phyloP scores from a whole-genome alignment of 1,140 invertebrate species.

The Bombyx mandarina region DNA sequence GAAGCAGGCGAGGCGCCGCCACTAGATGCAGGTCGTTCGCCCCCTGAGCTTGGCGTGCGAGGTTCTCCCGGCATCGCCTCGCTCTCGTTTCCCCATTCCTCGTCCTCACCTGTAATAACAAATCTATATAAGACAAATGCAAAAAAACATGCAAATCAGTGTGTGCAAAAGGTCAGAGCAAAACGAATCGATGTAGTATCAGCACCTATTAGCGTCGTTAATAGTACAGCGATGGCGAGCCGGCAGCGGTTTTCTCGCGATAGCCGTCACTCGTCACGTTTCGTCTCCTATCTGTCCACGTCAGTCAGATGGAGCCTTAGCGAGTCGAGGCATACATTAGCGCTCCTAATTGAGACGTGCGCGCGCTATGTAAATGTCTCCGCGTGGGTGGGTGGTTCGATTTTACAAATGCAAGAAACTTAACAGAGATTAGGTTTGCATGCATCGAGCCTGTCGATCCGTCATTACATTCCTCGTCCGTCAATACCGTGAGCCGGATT shows the following conservation, averaged over 20 bases:
- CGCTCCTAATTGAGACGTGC: slow-evolving; percentile 70
- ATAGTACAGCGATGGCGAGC: slow-evolving; percentile 49
- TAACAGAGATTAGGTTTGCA: slow-evolving; percentile 25
- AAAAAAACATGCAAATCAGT: slow-evolving; percentile 23
- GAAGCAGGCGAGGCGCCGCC: slow-evolving; percentile 71
- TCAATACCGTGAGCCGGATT: slow-evolving; percentile 52
- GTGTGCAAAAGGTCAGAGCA: slow-evolving; percentile 27
- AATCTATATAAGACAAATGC: slow-evolving; percentile 20
- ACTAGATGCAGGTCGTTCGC: slow-evolving; percentile 56
- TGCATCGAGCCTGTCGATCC: slow-evolving; percentile 28
- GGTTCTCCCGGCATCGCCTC: slow-evolving; percentile 69
- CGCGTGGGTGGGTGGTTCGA: slow-evolving; percentile 57
- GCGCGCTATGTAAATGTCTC: slow-evolving; percentile 65
- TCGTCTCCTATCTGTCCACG: slow-evolving; percentile 56
- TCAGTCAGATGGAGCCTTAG: slow-evolving; percentile 56
- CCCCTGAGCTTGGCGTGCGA: slow-evolving; percentile 57
- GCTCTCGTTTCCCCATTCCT: slow-evolving; percentile 74
- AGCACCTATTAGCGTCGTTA: slow-evolving; percentile 60
- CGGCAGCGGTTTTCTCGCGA: slow-evolving; percentile 52
- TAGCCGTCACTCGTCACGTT: slow-evolving; percentile 68
- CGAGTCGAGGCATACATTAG: slow-evolving; percentile 70
- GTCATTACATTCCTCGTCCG: slow-evolving; percentile 37
- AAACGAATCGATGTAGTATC: slow-evolving; percentile 49
- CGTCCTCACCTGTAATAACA: slow-evolving; percentile 70
- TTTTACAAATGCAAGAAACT: slow-evolving; percentile 50